These are phyloP conservation scores for Pocota personata DNA, from an alignment of 2,888 invertebrate genomes.

Conservation along the genomic window DNA sequence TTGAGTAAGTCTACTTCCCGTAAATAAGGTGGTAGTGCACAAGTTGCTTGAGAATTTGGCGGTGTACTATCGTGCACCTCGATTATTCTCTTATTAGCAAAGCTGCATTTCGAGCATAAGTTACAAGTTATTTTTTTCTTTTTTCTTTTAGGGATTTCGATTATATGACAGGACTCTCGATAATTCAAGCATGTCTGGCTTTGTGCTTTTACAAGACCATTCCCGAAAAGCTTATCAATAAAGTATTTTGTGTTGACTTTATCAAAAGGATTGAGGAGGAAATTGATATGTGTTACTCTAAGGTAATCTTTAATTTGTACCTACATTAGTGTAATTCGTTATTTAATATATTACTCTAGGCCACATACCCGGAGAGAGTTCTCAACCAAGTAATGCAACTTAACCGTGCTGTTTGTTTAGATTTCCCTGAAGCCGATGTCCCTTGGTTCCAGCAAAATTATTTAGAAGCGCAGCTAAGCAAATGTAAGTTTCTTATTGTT, in stretches of 20 bases:
- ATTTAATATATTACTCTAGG: constrained; percentile 79
- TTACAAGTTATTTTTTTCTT: constrained; percentile 26
- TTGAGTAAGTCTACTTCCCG: too few relatives aligned
- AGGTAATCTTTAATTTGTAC: constrained; percentile 80
- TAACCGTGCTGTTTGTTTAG: constrained; percentile 86
- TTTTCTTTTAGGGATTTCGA: constrained; percentile 84
- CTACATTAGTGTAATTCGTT: not conserved
- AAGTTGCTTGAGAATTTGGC: too few relatives aligned
- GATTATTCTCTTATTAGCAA: too few relatives aligned
- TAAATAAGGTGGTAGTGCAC: too few relatives aligned
- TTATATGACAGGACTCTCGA: constrained; percentile 83
- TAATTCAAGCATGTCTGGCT: constrained; percentile 84
- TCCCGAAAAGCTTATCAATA: constrained; percentile 83
- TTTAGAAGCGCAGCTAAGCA: constrained; percentile 83
- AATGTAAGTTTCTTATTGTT: constrained; percentile 79
- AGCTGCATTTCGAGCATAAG: not conserved
- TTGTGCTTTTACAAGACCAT: constrained; percentile 84
- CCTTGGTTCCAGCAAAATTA: constrained; percentile 88
- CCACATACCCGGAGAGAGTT: constrained; percentile 84
- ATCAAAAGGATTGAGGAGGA: constrained; percentile 85
- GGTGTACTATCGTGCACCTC: too few relatives aligned
- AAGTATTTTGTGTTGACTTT: constrained; percentile 85
- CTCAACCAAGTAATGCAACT: constrained; percentile 85
- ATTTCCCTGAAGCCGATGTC: constrained; percentile 86
- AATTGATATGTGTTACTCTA: constrained; percentile 84